Conservation (phyloP, 2,888 invertebrate genomes). For the Empis stercorea region DNA sequence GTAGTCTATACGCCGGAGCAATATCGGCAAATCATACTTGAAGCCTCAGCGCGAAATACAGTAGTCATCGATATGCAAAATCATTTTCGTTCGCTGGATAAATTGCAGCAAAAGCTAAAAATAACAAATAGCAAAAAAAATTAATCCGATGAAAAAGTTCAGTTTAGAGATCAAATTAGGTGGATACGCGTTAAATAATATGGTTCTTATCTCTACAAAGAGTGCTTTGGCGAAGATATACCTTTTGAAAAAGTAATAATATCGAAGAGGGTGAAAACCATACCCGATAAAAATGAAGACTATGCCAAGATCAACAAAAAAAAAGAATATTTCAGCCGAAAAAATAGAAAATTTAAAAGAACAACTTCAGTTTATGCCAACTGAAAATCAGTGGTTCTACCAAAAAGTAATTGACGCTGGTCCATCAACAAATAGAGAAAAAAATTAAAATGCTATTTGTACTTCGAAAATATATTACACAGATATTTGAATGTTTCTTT, state of each 20-base stretch:
- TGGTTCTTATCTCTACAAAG: neutral
- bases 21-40: neutral
- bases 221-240: neutral
- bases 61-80: neutral
- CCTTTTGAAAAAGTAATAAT: neutral
- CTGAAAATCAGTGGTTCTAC: too few species aligned
- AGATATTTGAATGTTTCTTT: too few species aligned
- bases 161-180: neutral
- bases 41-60: neutral
- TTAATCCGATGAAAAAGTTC: neutral
- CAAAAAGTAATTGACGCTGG: too few species aligned
- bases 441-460: too few species aligned
- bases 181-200: neutral
- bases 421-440: too few species aligned
- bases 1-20: neutral
- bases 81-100: neutral
- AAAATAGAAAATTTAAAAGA: too few species aligned
- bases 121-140: neutral
- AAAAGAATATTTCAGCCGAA: too few species aligned
- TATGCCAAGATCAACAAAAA: too few species aligned
- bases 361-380: too few species aligned
- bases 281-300: too few species aligned
- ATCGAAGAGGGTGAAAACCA: too few species aligned
- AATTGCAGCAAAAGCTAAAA: neutral
- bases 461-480: too few species aligned